Base-by-base conservation (phyloP, 64 coral and sea anemone genomes). In the Platygyra sinensis region DNA sequence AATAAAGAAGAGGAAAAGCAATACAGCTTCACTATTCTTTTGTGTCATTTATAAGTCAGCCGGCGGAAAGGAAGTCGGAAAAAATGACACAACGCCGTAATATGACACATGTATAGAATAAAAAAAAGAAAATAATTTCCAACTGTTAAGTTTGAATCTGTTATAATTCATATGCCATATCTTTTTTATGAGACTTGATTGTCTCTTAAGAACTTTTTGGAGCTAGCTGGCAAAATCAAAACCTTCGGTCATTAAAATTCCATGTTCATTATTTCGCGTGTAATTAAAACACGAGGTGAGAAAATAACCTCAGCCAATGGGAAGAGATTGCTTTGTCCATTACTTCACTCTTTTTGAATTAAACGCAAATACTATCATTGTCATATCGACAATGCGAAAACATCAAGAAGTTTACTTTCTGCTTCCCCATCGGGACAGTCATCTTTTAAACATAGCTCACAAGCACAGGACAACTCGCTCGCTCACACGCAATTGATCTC, bases 351-450 rank as follows among this genome's bases (percentile, higher is more conserved):
- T 85, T 72, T 85, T 72, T 85, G 63, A 85, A 85, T 85, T 85
- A 85, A 85, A 22, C 62, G 62, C 81, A 85, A 85, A 85, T 72
- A 85, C 62, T 71, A 67, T 85, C 36, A 85, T 85, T 85, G 81
- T 85, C 24, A 85, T 39, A 85, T 85, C 81, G 62, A 85, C 81
- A 52, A 85, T 67, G 18, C 81, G 32, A 71, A 85, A 85, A 85
- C 81, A 85, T 50, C 31, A 72, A 67, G 38, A 85, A 72, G 81
- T 85, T 85, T 85, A 63, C 62, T 71, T 51, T 71, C 63, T 69
- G 81, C 81, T 71, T 85, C 36, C 63, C 62, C 32, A 72, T 71
- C 81, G 63, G 81, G 39, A 85, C 80, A 65, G 19, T 83, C 15
- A 64, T 67, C 36, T 85, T 69, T 85, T 51, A 50, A 50, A 85